Percentiles rank a stretch among this genome's conserved stretches.
Conservation (phyloP, 2,113 vertebrate species). For the Cryptomyrus ogoouensis region DNA sequence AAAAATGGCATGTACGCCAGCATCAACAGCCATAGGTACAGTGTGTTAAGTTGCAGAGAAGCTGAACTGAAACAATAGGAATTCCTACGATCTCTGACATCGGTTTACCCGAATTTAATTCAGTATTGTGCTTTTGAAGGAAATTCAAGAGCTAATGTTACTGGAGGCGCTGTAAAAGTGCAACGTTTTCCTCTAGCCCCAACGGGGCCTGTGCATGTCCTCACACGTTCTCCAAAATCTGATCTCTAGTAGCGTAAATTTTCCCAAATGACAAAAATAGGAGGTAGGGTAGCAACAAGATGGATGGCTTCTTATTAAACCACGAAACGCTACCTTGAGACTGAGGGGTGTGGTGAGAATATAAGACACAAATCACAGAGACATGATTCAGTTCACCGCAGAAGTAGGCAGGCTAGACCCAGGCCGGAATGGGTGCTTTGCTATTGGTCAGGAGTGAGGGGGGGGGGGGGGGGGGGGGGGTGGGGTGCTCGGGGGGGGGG, state of each 20-base stretch:
- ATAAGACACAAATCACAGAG: neutral
- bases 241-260: neutral
- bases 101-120: neutral
- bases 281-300: neutral
- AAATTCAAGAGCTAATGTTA: neutral
- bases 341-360: neutral
- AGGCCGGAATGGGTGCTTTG: neutral
- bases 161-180: neutral
- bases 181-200: neutral
- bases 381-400: neutral
- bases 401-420: neutral
- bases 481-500: too few species aligned
- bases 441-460: neutral
- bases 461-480: neutral
- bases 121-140: neutral
- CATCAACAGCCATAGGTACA: neutral
- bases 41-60: neutral
- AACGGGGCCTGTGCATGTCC: neutral
- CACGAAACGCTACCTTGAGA: neutral
- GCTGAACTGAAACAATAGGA: neutral
- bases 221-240: neutral
- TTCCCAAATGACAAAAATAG: neutral
- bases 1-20: neutral
- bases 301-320: neutral
- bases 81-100: neutral